phyloP scores from a whole-genome alignment of 2,888 invertebrate species.

The Odontomyia ornata region DNA sequence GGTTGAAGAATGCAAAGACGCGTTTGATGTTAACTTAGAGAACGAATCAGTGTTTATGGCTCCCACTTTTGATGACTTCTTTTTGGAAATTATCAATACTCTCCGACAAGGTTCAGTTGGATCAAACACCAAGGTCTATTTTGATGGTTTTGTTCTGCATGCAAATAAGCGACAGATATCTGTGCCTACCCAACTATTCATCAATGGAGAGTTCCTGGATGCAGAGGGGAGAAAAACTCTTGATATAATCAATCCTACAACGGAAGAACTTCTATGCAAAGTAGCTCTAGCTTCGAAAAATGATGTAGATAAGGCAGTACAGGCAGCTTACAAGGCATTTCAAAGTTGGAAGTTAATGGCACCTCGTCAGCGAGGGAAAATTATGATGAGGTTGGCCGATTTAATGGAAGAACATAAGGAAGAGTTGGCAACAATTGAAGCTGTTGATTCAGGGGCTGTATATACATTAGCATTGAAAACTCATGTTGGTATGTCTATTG shows the following conservation, averaged over 20 bases:
- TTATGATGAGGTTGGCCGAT: slow-evolving; percentile 89
- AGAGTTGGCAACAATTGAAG: slow-evolving; percentile 93
- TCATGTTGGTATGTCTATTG: slow-evolving; percentile 97
- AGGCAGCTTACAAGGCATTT: slow-evolving; percentile 88
- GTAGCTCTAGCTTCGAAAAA: slow-evolving; percentile 76
- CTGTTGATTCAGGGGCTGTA: slow-evolving; percentile 94
- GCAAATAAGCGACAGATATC: slow-evolving; percentile 85
- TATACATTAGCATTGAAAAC: slow-evolving; percentile 96
- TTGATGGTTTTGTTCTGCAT: slow-evolving; percentile 78
- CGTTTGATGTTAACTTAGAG: slow-evolving; percentile 77
- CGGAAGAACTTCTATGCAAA: slow-evolving; percentile 81
- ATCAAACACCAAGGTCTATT: slow-evolving; percentile 68
- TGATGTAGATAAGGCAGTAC: slow-evolving; percentile 89
- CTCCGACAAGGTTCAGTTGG: slow-evolving; percentile 70
- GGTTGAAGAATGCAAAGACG: slow-evolving; percentile 91
- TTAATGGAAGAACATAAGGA: slow-evolving; percentile 95
- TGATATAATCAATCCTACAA: slow-evolving; percentile 82
- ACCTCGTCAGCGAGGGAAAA: slow-evolving; percentile 85
- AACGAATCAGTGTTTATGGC: slow-evolving; percentile 95
- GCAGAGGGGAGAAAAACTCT: slow-evolving; percentile 73
- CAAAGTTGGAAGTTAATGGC: slow-evolving; percentile 96
- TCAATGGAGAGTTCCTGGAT: slow-evolving; percentile 89
- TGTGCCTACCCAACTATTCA: slow-evolving; percentile 91
- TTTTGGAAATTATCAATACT: slow-evolving; percentile 72
- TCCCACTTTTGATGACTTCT: slow-evolving; percentile 86